A percentile compares a stretch with the other conserved stretches of the same genome.
phyloP scores from a whole-genome alignment of 2,113 vertebrate genomes.

The Cephalopholis sonnerati region DNA sequence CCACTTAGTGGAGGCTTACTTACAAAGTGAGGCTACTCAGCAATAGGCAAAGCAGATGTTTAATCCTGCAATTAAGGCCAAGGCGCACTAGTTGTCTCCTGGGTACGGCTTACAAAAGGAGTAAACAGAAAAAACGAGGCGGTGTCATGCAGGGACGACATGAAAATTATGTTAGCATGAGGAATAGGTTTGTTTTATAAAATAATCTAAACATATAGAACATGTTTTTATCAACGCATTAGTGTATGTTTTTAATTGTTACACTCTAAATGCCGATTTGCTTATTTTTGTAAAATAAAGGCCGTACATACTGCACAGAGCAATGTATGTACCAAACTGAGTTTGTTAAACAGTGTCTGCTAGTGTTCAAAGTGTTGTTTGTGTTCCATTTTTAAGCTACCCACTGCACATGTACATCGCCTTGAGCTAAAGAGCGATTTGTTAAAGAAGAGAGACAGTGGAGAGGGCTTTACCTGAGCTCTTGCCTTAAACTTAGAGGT shows the following conservation, averaged over 20 bases:
- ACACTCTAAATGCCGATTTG: neutral
- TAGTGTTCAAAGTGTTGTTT: slow-evolving; percentile 14
- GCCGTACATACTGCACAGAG: neutral
- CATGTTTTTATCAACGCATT: neutral
- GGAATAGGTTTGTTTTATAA: neutral
- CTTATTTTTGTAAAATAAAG: slow-evolving; percentile 2
- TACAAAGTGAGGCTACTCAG: slow-evolving; percentile 67
- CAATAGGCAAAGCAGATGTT: slow-evolving; percentile 73
- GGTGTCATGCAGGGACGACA: slow-evolving; percentile 31
- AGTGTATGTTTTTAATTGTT: neutral
- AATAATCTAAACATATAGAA: neutral
- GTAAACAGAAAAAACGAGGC: slow-evolving; percentile 52
- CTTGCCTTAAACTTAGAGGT: neutral
- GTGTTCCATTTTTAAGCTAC: slow-evolving; percentile 12
- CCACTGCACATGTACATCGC: neutral
- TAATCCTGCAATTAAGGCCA: slow-evolving; percentile 81
- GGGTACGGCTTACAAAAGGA: slow-evolving; percentile 62
- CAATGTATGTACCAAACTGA: slow-evolving; percentile 1
- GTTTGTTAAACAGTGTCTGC: neutral
- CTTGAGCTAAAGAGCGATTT: slow-evolving; percentile 15
- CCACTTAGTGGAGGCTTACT: slow-evolving; percentile 68
- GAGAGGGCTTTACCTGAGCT: slow-evolving; percentile 3
- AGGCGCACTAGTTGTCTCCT: slow-evolving; percentile 52
- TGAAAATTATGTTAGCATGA: slow-evolving; percentile 25
- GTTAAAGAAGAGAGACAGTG: slow-evolving; percentile 3